Percentiles rank a stretch among this genome's conserved stretches.
Conservation (phyloP, 64 coral and sea anemone species). For the Porites australiensis region DNA sequence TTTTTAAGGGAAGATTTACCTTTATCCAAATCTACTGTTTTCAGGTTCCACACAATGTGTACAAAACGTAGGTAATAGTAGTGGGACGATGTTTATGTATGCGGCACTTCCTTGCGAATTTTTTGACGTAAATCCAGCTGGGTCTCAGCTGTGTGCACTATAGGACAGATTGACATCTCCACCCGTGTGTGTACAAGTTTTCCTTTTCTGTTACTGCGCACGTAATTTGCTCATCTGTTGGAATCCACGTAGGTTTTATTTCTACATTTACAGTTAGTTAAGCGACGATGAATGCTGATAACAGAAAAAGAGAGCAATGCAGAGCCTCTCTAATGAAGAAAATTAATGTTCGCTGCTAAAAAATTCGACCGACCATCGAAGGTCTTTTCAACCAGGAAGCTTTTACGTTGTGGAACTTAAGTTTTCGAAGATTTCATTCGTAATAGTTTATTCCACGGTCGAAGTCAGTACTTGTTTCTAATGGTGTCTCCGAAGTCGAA, state of each 20-base stretch:
- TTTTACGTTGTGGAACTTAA: too few species aligned
- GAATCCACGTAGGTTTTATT: conserved; percentile 2
- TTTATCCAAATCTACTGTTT: neutral
- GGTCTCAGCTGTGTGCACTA: neutral
- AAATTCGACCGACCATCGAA: too few species aligned
- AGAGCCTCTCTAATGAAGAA: neutral
- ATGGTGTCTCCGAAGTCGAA: too few species aligned
- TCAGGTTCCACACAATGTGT: neutral
- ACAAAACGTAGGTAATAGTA: neutral
- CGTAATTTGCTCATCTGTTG: conserved; percentile 1
- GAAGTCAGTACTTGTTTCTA: too few species aligned
- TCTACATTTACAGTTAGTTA: neutral
- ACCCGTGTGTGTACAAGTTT: neutral
- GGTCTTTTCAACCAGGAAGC: too few species aligned
- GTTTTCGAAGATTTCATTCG: too few species aligned
- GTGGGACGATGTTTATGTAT: neutral
- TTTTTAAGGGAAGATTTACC: neutral
- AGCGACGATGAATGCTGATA: too few species aligned
- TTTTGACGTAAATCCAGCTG: neutral
- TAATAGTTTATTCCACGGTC: too few species aligned
- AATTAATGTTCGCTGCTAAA: neutral
- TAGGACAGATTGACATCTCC: neutral
- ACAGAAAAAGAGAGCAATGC: too few species aligned
- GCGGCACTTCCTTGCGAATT: neutral
- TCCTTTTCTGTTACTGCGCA: neutral